Evolutionary conservation across 2,113 vertebrate species (phyloP), one percentile per base, ranked within the genome.

Genomic region (Oostethus manadensis): DNA sequence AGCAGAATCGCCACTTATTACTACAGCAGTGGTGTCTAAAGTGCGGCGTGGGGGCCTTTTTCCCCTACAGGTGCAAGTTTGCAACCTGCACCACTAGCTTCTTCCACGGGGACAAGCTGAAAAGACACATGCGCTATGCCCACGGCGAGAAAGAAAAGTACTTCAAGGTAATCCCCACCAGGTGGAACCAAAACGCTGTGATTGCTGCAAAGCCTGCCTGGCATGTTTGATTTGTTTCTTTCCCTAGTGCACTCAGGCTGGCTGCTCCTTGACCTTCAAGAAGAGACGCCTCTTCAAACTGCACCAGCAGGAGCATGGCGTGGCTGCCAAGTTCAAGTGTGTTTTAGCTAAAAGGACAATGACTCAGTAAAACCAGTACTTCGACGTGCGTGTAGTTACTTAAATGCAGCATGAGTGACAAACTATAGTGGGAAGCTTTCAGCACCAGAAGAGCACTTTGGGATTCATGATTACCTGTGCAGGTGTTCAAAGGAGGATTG

Each of bases 401-500:
- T 42, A 5, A 33, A 33, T 33, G 5, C 29, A 33, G 23, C 23
- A 5, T 26, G 23, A 26, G 23, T 26, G 23, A 42, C 38, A 14
- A 10, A 13, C 38, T 42, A 13, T 14, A 42, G 38, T 42, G 13
- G 38, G 9, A 38, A 38, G 35, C 35, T 38, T 38, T 38, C 35
- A 8, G 18, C 47, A 18, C 10, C 47, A 22, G 23, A 26, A 5
- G 23, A 33, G 7, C 29, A 33, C 29, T 7, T 33, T 33, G 29
- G 29, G 29, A 6, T 33, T 33, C 29, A 33, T 33, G 29, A 73
- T 67, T 74, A 45, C 7, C 20, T 66, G 4, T 35, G 6, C 16
- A 93, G 91, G 65, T 93, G 92, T 66, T 73, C 29, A 0, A 85
- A 83, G 48, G 64, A 49, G 0, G 80, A 80, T 1, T 93, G 92